Evolutionary conservation across 2,797 vertebrate genomes (phyloP).

Genomic region (Leptoclinus maculatus): DNA sequence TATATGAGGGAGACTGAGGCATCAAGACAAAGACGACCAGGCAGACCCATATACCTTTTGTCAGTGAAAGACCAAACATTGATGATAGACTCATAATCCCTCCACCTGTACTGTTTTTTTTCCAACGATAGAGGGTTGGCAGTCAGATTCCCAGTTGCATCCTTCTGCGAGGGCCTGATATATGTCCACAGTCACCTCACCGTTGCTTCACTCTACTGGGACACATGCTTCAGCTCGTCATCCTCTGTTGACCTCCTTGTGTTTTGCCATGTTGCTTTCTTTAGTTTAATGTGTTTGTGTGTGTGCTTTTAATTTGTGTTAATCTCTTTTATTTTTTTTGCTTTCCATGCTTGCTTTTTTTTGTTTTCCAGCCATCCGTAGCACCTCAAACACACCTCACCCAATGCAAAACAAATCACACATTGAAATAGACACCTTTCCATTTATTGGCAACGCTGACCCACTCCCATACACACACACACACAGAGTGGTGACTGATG

Average conservation of each 20-base stretch:
- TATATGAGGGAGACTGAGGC: not conserved
- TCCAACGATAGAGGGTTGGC: not conserved
- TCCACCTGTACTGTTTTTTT: slow-evolving; percentile 12
- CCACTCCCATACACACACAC: slow-evolving; percentile 32
- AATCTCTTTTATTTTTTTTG: slow-evolving; percentile 42
- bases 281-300: slow-evolving; percentile 35
- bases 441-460: slow-evolving; percentile 36
- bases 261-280: slow-evolving; percentile 61
- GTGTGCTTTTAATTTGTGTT: slow-evolving; percentile 45
- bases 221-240: slow-evolving; percentile 79
- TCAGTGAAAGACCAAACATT: slow-evolving; percentile 4
- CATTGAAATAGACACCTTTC: slow-evolving; percentile 39
- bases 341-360: slow-evolving; percentile 41
- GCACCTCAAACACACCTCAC: slow-evolving; percentile 70
- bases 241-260: slow-evolving; percentile 59
- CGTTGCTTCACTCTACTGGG: slow-evolving; percentile 66
- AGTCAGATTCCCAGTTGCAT: slow-evolving; percentile 25
- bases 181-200: slow-evolving; percentile 47
- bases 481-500: slow-evolving; percentile 66
- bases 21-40: slow-evolving; percentile 18
- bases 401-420: slow-evolving; percentile 45
- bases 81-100: slow-evolving; percentile 8
- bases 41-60: not conserved
- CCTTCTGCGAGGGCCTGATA: slow-evolving; percentile 31
- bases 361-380: slow-evolving; percentile 67